A percentile compares a stretch with the other conserved stretches of the same genome.
Evolutionary conservation across 1,140 invertebrate genomes (phyloP).

Genomic region (Helicorthomorpha holstii): DNA sequence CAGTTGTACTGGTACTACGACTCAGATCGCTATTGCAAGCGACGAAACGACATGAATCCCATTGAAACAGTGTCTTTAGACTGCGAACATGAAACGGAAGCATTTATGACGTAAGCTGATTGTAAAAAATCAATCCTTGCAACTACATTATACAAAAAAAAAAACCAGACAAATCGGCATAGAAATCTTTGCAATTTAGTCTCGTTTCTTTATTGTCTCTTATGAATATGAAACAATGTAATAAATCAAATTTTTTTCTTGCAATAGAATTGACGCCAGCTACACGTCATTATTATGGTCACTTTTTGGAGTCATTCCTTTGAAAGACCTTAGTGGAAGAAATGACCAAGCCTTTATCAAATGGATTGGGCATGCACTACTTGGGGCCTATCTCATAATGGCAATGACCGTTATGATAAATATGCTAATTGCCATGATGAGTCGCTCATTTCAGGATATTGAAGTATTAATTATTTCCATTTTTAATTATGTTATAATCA

Average conservation of each 20-base stretch:
- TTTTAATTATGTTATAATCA: neutral
- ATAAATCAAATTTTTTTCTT: slow-evolving; percentile 4
- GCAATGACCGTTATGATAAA: slow-evolving; percentile 41
- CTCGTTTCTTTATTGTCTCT: too few relatives aligned
- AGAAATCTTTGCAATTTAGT: neutral
- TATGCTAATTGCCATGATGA: slow-evolving; percentile 44
- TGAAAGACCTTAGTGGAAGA: slow-evolving; percentile 13
- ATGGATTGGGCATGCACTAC: slow-evolving; percentile 22
- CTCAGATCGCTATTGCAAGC: slow-evolving; percentile 12
- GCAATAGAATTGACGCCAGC: slow-evolving; percentile 29
- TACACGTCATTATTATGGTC: slow-evolving; percentile 38
- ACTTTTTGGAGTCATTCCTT: slow-evolving; percentile 27
- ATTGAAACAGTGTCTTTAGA: slow-evolving; percentile 9
- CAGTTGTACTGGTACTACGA: slow-evolving; percentile 39
- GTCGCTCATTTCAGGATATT: slow-evolving; percentile 37
- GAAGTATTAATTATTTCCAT: slow-evolving; percentile 23
- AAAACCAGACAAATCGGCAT: too few relatives aligned
- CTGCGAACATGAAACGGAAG: slow-evolving; percentile 17
- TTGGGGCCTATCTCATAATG: slow-evolving; percentile 32
- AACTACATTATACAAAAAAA: neutral
- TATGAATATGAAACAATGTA: neutral
- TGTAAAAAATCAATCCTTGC: too few relatives aligned
- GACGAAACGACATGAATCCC: slow-evolving; percentile 4
- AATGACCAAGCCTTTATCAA: slow-evolving; percentile 17
- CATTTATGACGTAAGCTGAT: slow-evolving; percentile 24